A percentile compares a stretch with the other conserved stretches of the same genome.
Evolutionary conservation across 2,113 vertebrate species (phyloP).

Genomic region (Etia nguti): DNA sequence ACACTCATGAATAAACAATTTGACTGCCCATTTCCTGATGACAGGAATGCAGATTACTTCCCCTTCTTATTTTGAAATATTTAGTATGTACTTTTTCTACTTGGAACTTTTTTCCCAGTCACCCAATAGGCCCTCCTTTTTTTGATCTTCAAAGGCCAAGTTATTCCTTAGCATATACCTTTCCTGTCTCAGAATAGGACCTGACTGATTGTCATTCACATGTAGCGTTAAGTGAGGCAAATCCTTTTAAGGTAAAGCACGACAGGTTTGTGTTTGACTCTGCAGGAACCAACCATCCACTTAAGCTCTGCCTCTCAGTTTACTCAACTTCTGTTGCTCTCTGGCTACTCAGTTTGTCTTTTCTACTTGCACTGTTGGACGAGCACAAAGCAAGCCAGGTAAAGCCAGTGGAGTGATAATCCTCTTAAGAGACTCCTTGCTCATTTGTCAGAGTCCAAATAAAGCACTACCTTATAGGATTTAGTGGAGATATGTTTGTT

Average conservation of each 20-base stretch:
- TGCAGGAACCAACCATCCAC: neutral
- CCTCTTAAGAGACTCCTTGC: constrained; percentile 75
- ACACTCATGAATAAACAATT: constrained; percentile 68
- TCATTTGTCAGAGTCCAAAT: constrained; percentile 79
- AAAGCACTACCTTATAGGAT: constrained; percentile 79
- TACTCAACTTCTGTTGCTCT: neutral
- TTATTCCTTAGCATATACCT: neutral
- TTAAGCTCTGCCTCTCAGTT: constrained; percentile 3
- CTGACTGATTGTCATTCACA: neutral
- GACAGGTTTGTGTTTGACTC: constrained; percentile 24
- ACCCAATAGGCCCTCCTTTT: neutral
- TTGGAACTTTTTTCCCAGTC: neutral
- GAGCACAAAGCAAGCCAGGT: constrained; percentile 25
- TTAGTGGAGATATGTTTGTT: constrained; percentile 67
- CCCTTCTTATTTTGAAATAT: constrained; percentile 81
- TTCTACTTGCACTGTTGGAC: neutral
- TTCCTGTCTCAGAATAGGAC: neutral
- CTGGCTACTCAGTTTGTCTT: neutral
- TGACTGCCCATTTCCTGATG: constrained; percentile 68
- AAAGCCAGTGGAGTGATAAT: constrained; percentile 69
- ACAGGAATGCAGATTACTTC: constrained; percentile 68
- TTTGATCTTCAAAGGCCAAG: neutral
- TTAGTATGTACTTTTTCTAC: constrained; percentile 59
- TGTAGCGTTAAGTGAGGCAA: neutral
- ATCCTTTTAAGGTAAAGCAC: constrained; percentile 8